phyloP scores from a whole-genome alignment of 2,113 vertebrate species.

The Ammospiza caudacuta region DNA sequence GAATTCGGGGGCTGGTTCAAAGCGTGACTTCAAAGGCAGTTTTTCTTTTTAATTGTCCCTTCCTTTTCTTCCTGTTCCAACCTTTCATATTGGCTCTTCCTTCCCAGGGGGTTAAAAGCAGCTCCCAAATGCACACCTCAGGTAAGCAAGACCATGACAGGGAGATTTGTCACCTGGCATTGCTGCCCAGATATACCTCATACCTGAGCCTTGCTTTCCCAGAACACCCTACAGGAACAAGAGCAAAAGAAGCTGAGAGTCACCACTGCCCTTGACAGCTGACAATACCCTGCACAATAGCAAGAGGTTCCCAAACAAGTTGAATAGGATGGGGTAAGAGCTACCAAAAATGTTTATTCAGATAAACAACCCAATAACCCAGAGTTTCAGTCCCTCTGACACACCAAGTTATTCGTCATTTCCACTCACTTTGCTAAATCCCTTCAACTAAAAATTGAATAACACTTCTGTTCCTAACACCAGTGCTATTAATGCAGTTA shows the following conservation, averaged over 20 bases:
- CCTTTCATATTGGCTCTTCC: not conserved
- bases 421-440: not conserved
- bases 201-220: not conserved
- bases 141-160: rapidly evolving
- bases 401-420: not conserved
- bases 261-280: not conserved
- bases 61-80: not conserved
- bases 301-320: not conserved
- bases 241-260: not conserved
- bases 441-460: not conserved
- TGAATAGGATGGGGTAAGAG: not conserved
- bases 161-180: not conserved
- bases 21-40: not conserved
- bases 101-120: not conserved
- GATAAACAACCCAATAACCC: not conserved
- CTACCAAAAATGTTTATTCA: not conserved
- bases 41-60: not conserved
- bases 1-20: not conserved
- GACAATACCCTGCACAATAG: not conserved
- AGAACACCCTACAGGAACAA: not conserved
- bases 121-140: not conserved
- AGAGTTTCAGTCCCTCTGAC: not conserved
- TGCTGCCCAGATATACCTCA: not conserved
- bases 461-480: not conserved
- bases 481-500: not conserved